Conservation (phyloP, 1,140 invertebrate species). For the Polypedilum pembai region DNA sequence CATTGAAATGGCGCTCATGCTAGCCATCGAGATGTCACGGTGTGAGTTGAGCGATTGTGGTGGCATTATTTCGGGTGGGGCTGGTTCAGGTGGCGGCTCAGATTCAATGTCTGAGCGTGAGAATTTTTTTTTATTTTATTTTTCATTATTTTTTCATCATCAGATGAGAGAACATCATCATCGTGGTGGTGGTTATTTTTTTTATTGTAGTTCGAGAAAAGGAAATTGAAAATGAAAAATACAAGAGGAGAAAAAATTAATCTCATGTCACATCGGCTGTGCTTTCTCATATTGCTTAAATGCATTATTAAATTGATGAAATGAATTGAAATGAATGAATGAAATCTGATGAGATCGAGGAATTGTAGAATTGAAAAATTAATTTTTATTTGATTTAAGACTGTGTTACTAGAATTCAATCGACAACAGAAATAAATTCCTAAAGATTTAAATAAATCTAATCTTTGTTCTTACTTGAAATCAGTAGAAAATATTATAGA, state of each 20-base stretch:
- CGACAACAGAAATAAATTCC: too few species aligned
- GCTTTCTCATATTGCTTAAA: too few species aligned
- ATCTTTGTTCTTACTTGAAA: too few species aligned
- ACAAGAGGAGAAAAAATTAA: not conserved
- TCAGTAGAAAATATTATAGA: too few species aligned
- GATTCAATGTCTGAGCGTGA: constrained; percentile 46
- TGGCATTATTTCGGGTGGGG: constrained; percentile 60
- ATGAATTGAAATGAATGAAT: too few species aligned
- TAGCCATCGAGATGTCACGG: constrained; percentile 36
- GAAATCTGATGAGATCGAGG: too few species aligned
- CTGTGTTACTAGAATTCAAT: too few species aligned
- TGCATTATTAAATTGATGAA: too few species aligned
- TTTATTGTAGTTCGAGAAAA: not conserved
- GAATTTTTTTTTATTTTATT: not conserved
- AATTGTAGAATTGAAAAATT: too few species aligned
- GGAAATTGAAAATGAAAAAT: not conserved
- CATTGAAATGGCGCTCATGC: constrained; percentile 16
- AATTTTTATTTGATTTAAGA: too few species aligned
- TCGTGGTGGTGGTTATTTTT: not conserved
- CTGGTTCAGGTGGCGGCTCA: constrained; percentile 59
- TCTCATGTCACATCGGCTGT: not conserved
- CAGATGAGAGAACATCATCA: not conserved
- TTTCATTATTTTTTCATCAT: too few species aligned
- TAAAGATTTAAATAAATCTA: too few species aligned
- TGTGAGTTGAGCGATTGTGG: constrained; percentile 55